Evolutionary conservation across 2,888 invertebrate species (phyloP).

Genomic region (Melieria crassipennis): DNA sequence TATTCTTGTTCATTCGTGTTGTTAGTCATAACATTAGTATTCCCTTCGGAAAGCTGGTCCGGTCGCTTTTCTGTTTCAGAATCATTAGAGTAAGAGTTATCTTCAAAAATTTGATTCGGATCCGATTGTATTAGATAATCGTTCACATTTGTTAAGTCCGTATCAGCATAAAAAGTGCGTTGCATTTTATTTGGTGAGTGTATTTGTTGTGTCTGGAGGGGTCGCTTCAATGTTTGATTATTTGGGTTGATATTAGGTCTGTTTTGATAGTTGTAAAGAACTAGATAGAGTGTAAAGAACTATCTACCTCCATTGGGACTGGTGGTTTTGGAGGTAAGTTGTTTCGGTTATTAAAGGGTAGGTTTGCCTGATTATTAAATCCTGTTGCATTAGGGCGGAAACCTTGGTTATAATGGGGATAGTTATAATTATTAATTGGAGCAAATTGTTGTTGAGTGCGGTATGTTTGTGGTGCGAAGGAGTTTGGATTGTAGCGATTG

Average conservation of each 20-base stretch:
- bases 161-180: not conserved
- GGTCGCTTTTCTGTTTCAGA: no score
- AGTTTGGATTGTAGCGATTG: no score
- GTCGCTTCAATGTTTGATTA: not conserved
- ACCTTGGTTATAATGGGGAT: no score
- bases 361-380: no score
- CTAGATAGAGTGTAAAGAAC: not conserved
- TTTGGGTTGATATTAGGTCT: not conserved
- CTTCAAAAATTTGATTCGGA: not conserved
- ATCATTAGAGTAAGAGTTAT: not conserved
- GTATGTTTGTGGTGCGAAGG: no score
- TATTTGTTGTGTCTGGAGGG: not conserved
- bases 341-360: not conserved
- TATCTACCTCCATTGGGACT: not conserved
- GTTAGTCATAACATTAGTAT: not conserved
- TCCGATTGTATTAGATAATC: not conserved
- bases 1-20: no score
- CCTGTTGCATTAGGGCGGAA: no score
- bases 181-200: not conserved
- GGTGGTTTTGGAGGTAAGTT: slow-evolving; percentile 1
- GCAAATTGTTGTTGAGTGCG: no score
- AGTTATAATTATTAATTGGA: no score
- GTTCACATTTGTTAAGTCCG: not conserved
- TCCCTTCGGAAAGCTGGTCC: not conserved
- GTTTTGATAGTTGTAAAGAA: not conserved